Base-by-base conservation (phyloP, 2,113 vertebrate genomes). In the Tyrannus savana region DNA sequence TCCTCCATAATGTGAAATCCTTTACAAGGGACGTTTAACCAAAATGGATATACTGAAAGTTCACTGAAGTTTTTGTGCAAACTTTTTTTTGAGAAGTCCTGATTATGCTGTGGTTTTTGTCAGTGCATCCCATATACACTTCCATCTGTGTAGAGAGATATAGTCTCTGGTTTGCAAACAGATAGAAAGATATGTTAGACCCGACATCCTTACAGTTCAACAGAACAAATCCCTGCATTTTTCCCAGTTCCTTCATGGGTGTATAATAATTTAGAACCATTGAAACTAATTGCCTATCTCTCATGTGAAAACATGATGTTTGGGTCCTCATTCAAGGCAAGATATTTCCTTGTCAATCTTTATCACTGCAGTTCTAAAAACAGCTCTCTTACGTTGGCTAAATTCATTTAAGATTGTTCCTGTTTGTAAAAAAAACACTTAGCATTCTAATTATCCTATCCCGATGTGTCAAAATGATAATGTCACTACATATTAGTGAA, bases 401-500 rank as follows among this genome's bases (percentile, higher is more conserved):
- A 68, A 89, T 77, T 66, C 4, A 64, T 78, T 72, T 79, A 37
- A 66, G 41, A 35, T 62, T 56, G 13, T 19, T 83, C 35, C 74
- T 94, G 35, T 47, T 79, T 17, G 7, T n/a, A 59, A 80, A 92
- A 71, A 71, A 3, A 8, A 8, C 3, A 31, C n/a, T 62, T 84
- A 64, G 87, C 86, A 90, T 86, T 50, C 15, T 63, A 90, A 90
- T 93, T 90, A 90, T 58, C n/a, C 27, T 63, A 30, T 14, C 6
- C 18, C 0, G 0, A 80, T 47, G 18, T 90, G 39, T 67, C 72
- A 92, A 74, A 95, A 84, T 90, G 28, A 86, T 91, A 96, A 95
- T 90, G 83, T 63, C 90, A 89, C 72, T 74, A 88, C 71, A 77
- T 77, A 84, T 28, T 75, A 71, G 55, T 71, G 79, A 94, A 97